Base-by-base conservation (phyloP, 2,797 vertebrate genomes). In the Sebastes vulpes region DNA sequence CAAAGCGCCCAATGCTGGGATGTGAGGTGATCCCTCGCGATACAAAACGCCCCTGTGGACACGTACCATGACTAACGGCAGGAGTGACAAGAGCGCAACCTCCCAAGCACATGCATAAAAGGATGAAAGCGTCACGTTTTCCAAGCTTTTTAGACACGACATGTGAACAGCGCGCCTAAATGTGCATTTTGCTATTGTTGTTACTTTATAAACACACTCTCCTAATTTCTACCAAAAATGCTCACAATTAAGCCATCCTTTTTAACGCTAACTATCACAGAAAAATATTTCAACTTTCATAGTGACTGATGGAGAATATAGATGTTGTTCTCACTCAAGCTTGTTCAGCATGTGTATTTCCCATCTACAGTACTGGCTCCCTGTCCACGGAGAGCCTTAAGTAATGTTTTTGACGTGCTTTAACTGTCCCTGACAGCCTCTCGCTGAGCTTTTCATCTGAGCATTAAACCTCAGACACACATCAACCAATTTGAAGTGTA, bases 391-490 rank as follows among this genome's bases (percentile, higher is more conserved):
- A 25, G 68, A 65, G 42, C 11, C 16, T 72, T 66, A 63, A 80
- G 81, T 75, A 52, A 75, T 52, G 32, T 66, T 72, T 82, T 20
- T 64, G 23, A 86, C 72, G 69, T 59, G 50, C 54, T 78, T 57
- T 71, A 79, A 82, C 64, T 70, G 66, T 69, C 68, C 70, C 38
- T 59, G 80, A 81, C 85, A 77, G 32, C 50, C 50, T 56, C 70
- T 61, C 4, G 5, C 74, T 16, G 50, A 81, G 81, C 38, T 72
- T 90, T 82, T 85, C 83, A 83, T 84, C 82, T 69, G 28, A 79
- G 50, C 72, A 26, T 76, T 82, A 69, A 82, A 83, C 64, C 46
- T 72, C 46, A 67, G 56, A 80, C 72, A 52, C 58, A 42, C 58
- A 50, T 38, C 65, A 10, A 57, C 69, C 78, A 72, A 52, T 72